Conservation (phyloP, 2,888 invertebrate genomes). For the Apotomis capreana region DNA sequence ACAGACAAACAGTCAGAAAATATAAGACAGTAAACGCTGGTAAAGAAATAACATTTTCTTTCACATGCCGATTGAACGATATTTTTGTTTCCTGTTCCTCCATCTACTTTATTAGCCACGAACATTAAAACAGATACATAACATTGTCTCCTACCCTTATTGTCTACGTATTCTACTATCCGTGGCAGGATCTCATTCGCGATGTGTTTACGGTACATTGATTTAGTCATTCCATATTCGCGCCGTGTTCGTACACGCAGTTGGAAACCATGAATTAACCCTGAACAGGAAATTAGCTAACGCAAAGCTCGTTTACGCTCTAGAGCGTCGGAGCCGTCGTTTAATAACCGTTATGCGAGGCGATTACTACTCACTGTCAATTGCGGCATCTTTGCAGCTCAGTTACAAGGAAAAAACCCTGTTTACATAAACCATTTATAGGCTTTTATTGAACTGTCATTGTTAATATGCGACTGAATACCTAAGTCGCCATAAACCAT, state of each 20-base stretch:
- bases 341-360: slow-evolving; percentile 24
- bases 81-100: not conserved
- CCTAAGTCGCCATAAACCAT: too few relatives aligned
- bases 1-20: too few relatives aligned
- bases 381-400: too few relatives aligned
- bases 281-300: slow-evolving; percentile 30
- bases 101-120: not conserved
- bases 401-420: too few relatives aligned
- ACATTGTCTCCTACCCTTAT: not conserved
- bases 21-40: too few relatives aligned
- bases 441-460: too few relatives aligned
- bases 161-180: not conserved
- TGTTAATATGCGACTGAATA: too few relatives aligned
- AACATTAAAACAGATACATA: not conserved
- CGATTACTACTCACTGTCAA: slow-evolving; percentile 5
- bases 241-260: not conserved
- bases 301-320: slow-evolving; percentile 25
- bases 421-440: too few relatives aligned
- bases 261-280: slow-evolving; percentile 27
- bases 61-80: too few relatives aligned
- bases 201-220: slow-evolving; percentile 11
- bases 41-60: too few relatives aligned
- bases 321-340: slow-evolving; percentile 24
- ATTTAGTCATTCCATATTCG: slow-evolving; percentile 9
- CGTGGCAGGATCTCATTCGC: slow-evolving; percentile 2